Conservation (phyloP, 2,113 vertebrate genomes). For the Rissa tridactyla region DNA sequence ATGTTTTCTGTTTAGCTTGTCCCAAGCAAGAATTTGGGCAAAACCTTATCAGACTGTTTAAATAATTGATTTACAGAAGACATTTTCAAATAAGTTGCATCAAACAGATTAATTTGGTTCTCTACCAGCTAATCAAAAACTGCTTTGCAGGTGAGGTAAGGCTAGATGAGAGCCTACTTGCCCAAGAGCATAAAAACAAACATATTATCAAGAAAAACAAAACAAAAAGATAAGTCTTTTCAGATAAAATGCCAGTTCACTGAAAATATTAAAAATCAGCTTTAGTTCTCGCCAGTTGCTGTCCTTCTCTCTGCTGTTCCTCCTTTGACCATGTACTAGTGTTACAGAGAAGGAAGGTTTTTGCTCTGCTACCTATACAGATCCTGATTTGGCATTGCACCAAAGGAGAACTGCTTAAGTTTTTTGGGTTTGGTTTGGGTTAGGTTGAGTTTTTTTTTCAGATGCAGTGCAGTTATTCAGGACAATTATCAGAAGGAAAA, state of each 20-base stretch:
- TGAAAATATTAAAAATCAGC: background rate
- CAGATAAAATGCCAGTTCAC: background rate
- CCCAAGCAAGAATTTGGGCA: background rate
- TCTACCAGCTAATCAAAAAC: background rate
- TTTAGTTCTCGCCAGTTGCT: background rate
- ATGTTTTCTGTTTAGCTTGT: background rate
- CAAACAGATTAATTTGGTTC: background rate
- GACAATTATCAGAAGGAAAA: background rate
- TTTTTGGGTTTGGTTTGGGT: background rate
- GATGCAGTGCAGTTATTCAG: background rate
- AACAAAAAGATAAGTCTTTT: background rate
- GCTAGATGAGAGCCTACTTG: background rate
- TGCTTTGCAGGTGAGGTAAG: background rate
- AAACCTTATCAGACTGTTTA: background rate
- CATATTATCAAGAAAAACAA: background rate
- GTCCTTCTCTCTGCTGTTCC: background rate
- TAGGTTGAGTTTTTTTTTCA: background rate
- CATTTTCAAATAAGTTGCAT: background rate
- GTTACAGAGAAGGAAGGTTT: background rate
- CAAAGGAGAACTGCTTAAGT: background rate
- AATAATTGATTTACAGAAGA: background rate
- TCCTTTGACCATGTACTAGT: background rate
- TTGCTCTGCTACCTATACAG: background rate
- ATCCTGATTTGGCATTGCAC: background rate
- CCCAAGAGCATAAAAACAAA: background rate